A percentile compares a stretch with the other conserved stretches of the same genome.
phyloP scores from a whole-genome alignment of 2,888 invertebrate species.

The Heliconius charithonia region DNA sequence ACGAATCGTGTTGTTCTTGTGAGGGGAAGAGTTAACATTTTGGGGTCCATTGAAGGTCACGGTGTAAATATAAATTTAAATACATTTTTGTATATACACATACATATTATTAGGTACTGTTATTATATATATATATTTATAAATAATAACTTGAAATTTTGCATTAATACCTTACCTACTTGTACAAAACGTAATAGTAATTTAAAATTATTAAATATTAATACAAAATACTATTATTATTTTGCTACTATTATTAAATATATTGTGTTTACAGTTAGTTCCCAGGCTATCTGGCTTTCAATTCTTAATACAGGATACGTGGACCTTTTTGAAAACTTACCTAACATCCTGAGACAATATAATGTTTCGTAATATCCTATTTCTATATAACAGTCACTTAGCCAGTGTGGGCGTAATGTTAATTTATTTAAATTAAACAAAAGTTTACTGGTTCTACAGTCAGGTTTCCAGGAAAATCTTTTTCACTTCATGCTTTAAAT shows the following conservation, averaged over 20 bases:
- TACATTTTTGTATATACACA: background rate
- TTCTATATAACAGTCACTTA: slow-evolving; percentile 26
- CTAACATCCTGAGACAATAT: slow-evolving; percentile 51
- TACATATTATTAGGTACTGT: background rate
- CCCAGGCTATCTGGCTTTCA: slow-evolving; percentile 43
- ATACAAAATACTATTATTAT: background rate
- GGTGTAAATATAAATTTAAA: background rate
- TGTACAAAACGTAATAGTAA: background rate
- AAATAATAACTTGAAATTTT: too few relatives aligned
- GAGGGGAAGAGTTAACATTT: slow-evolving; percentile 19
- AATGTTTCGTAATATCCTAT: slow-evolving; percentile 47
- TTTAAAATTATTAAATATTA: background rate
- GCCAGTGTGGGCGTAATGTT: slow-evolving; percentile 5
- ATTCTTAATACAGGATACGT: slow-evolving; percentile 47
- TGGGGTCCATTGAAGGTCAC: slow-evolving; percentile 7
- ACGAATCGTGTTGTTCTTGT: slow-evolving; percentile 23
- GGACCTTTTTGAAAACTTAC: slow-evolving; percentile 50
- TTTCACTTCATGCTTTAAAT: background rate
- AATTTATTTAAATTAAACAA: slow-evolving; percentile 17
- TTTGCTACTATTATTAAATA: background rate
- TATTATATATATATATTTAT: background rate
- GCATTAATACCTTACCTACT: too few relatives aligned
- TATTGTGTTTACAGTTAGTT: slow-evolving; percentile 35
- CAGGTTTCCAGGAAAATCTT: background rate
- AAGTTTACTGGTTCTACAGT: background rate